These are phyloP conservation scores for Coremacera marginata DNA, from an alignment of 2,888 invertebrate genomes.

Conservation along the genomic window DNA sequence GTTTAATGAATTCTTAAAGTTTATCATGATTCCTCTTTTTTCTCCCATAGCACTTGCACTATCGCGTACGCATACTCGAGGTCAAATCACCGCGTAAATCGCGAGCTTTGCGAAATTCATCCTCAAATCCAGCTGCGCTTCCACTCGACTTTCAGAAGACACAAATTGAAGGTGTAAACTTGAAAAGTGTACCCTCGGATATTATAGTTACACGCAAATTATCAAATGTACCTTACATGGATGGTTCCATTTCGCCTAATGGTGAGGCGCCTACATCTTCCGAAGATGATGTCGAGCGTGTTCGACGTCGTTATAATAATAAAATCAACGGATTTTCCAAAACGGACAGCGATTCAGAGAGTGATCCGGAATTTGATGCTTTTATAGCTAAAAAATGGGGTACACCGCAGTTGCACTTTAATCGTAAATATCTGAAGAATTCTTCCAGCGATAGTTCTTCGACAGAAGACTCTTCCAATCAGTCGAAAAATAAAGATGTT, in stretches of 20 bases:
- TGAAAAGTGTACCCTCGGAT: conserved; percentile 61
- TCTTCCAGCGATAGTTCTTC: conserved; percentile 53
- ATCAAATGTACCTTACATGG: conserved; percentile 49
- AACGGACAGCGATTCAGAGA: conserved; percentile 49
- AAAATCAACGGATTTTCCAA: conserved; percentile 18
- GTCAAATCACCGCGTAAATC: conserved; percentile 59
- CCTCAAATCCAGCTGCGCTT: conserved; percentile 46
- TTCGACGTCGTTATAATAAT: conserved; percentile 43
- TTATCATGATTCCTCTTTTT: background rate
- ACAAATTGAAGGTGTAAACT: conserved; percentile 60
- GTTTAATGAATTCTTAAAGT: background rate
- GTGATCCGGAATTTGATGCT: conserved; percentile 55
- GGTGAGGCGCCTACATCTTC: conserved; percentile 41
- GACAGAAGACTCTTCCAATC: conserved; percentile 46
- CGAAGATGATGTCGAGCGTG: conserved; percentile 47
- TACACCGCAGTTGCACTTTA: conserved; percentile 65
- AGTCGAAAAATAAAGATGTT: conserved; percentile 1
- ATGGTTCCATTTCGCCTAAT: conserved; percentile 36
- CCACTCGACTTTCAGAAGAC: conserved; percentile 60
- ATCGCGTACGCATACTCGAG: conserved; percentile 60
- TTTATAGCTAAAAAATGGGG: conserved; percentile 65
- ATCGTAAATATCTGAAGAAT: conserved; percentile 63
- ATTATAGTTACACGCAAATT: conserved; percentile 62
- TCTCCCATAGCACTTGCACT: conserved; percentile 58
- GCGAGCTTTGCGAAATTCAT: conserved; percentile 50